Conservation (phyloP, 2,113 vertebrate species). For the Motacilla alba region DNA sequence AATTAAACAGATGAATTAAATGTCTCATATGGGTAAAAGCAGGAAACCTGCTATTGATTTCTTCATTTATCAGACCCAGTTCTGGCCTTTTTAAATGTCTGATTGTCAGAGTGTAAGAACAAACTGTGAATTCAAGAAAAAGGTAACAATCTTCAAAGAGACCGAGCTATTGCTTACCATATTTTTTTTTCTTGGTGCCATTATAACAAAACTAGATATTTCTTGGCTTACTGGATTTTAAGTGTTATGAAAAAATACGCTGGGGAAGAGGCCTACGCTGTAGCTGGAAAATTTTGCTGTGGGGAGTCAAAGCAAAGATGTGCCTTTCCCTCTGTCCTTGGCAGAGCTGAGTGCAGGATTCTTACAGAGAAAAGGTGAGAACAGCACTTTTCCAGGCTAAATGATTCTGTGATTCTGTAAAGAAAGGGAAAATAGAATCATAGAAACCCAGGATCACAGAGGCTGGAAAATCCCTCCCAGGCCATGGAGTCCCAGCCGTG, state of each 20-base stretch:
- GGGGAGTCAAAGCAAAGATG: background rate
- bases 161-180: background rate
- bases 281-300: background rate
- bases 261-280: fast-evolving
- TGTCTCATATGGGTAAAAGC: background rate
- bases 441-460: too few relatives aligned
- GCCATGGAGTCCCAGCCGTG: fast-evolving
- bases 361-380: background rate
- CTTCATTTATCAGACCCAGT: background rate
- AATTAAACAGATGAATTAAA: conserved; percentile 1
- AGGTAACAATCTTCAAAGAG: background rate
- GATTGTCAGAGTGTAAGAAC: background rate
- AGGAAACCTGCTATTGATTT: background rate
- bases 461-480: fast-evolving
- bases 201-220: background rate
- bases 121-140: background rate
- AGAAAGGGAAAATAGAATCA: background rate
- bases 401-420: too few relatives aligned
- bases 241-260: background rate
- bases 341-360: background rate
- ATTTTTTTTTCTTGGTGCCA: background rate
- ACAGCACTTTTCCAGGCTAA: background rate
- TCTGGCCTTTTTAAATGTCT: background rate
- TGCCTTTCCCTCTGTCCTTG: background rate
- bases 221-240: background rate